phyloP scores from a whole-genome alignment of 2,888 invertebrate genomes.

The Chromoteleia sp. region DNA sequence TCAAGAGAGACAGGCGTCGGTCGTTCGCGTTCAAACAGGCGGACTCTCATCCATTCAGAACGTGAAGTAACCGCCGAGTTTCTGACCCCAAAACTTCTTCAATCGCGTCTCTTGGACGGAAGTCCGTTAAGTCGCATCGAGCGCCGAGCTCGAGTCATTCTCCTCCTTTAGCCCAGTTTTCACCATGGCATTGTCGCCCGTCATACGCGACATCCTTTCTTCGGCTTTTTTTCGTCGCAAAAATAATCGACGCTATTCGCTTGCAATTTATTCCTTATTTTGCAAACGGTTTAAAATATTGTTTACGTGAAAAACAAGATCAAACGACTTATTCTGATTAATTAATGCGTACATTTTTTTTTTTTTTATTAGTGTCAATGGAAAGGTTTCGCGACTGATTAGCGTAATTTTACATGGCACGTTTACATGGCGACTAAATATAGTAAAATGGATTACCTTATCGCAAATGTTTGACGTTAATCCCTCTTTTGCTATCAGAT shows the following conservation, averaged over 20 bases:
- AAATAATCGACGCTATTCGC: background rate
- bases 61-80: conserved; percentile 13
- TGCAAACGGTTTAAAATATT: background rate
- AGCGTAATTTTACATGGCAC: conserved; percentile 9
- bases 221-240: background rate
- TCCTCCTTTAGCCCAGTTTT: conserved; percentile 51
- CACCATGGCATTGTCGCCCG: conserved; percentile 37
- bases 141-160: conserved; percentile 48
- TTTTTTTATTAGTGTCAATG: too few species aligned
- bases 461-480: conserved; percentile 32
- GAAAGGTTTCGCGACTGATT: too few species aligned
- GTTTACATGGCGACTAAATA: conserved; percentile 28
- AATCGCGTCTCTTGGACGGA: conserved; percentile 71
- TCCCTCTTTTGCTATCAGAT: conserved; percentile 43
- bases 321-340: too few species aligned
- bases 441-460: conserved; percentile 30
- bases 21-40: background rate
- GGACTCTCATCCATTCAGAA: background rate
- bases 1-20: conserved; percentile 20
- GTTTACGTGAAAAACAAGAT: too few species aligned
- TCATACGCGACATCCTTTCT: conserved; percentile 42
- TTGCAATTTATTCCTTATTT: too few species aligned
- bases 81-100: conserved; percentile 70
- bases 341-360: too few species aligned
- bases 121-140: conserved; percentile 68